Percentiles rank a stretch among this genome's conserved stretches.
Conservation (phyloP, 2,888 invertebrate species). For the Scaptomyza flava region DNA sequence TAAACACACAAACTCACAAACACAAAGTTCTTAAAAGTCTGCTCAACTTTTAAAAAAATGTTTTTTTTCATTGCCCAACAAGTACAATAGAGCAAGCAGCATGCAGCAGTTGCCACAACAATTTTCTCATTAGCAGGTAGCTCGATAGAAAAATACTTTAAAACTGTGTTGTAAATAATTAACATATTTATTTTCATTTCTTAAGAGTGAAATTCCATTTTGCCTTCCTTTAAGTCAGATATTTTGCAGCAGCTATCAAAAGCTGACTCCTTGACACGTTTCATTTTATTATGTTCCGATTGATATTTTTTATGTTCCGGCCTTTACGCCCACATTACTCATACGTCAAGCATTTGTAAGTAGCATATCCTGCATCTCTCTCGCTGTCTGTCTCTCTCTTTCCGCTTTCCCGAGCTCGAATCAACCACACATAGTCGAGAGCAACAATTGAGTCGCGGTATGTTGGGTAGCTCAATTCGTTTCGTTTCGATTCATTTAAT, state of each 20-base stretch:
- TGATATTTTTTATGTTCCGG: constrained; percentile 1
- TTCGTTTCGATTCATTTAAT: constrained; percentile 32
- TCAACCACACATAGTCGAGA: constrained; percentile 18
- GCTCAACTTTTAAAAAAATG: constrained; percentile 23
- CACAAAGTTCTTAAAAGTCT: constrained; percentile 19
- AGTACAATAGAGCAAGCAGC: background rate
- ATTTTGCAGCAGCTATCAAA: too few relatives aligned
- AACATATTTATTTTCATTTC: too few relatives aligned
- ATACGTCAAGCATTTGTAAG: constrained; percentile 29
- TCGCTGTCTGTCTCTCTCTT: background rate
- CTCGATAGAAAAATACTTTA: background rate
- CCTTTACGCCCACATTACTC: constrained; percentile 13
- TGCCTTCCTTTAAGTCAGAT: too few relatives aligned
- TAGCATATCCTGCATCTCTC: constrained; percentile 23
- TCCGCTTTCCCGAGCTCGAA: background rate
- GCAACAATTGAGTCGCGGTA: constrained; percentile 10
- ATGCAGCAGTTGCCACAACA: background rate
- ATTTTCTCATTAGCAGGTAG: background rate
- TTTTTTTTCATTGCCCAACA: background rate
- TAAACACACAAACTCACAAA: too few relatives aligned
- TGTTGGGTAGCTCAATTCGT: constrained; percentile 9
- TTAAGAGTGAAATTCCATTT: too few relatives aligned
- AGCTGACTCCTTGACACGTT: background rate
- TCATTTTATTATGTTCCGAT: constrained; percentile 11
- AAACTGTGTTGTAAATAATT: background rate